phyloP scores from a whole-genome alignment of 2,797 vertebrate genomes.

The Geotrypetes seraphini region DNA sequence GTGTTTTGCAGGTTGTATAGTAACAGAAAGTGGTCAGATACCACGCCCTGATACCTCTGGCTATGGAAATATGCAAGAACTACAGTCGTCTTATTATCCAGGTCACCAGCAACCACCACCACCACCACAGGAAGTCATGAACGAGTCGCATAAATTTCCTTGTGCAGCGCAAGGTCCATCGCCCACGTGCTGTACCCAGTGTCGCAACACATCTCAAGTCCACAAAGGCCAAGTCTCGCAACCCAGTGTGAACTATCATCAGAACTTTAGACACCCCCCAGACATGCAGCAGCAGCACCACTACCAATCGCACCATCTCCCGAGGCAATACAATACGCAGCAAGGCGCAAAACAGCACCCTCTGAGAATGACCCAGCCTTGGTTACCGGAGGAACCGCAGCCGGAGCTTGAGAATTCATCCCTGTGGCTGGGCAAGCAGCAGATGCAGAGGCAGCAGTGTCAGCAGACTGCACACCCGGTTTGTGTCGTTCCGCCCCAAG shows the following conservation, averaged over 20 bases:
- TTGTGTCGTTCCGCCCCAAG: slow-evolving; percentile 42
- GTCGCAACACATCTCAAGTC: slow-evolving; percentile 41
- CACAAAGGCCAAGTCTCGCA: slow-evolving; percentile 41
- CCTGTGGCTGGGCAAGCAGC: slow-evolving; percentile 19
- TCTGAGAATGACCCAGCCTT: slow-evolving; percentile 29
- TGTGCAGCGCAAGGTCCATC: slow-evolving; percentile 51
- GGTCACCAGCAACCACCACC: slow-evolving; percentile 40
- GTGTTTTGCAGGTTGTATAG: slow-evolving; percentile 67
- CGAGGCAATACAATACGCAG: slow-evolving; percentile 34
- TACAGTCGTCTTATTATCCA: slow-evolving; percentile 62
- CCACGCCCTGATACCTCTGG: slow-evolving; percentile 51
- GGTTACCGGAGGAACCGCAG: slow-evolving; percentile 21
- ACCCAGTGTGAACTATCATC: slow-evolving; percentile 28
- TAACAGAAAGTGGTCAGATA: slow-evolving; percentile 68
- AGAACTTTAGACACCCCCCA: slow-evolving; percentile 46
- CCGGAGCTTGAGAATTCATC: slow-evolving; percentile 20
- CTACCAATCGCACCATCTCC: slow-evolving; percentile 25
- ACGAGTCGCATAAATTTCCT: slow-evolving; percentile 61
- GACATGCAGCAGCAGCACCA: slow-evolving; percentile 27
- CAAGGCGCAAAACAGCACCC: slow-evolving; percentile 44
- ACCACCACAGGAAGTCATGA: slow-evolving; percentile 49
- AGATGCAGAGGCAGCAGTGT: slow-evolving; percentile 26
- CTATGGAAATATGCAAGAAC: slow-evolving; percentile 56
- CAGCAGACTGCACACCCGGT: slow-evolving; percentile 38
- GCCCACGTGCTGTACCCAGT: slow-evolving; percentile 72